Evolutionary conservation across 1,140 invertebrate genomes (phyloP), one percentile per base, ranked within the genome.

Genomic region (Plutomurus gul): DNA sequence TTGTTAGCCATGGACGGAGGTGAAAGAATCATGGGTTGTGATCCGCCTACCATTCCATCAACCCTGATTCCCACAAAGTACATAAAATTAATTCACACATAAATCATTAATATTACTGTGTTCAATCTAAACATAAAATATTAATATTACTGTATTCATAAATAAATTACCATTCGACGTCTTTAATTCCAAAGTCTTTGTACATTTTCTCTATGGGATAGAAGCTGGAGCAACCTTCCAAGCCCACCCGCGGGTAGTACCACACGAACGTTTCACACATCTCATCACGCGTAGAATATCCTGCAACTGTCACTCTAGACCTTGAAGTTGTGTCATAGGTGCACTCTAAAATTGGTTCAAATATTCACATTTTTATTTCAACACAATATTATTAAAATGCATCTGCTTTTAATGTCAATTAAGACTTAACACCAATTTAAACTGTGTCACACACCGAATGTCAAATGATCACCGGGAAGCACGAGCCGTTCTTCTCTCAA

Each of bases 401-500:
- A 76, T 10, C 43, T 18, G 7, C 7, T 4, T 27, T 11, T 76
- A n/a, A 7, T 11, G 36, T 22, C 8, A 11, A 10, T 11, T 39
- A 39, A 27, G 36, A 8, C 10, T 10, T 10, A 11, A 72, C 40
- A 18, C 18, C 8, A 10, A 7, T 8, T n/a, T 33, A 11, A 10
- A 27, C n/a, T 16, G 8, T 60, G 25, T 36, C 13, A 11, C 30
- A 8, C 43, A 81, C 80, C 81, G 16, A 65, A 36, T 13, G 78
- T 77, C 13, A 80, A 27, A n/a, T 80, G 78, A 49, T 82, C 81
- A 33, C 81, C 81, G 18, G 36, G 37, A 4, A 77, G 47, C 16
- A 91, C 88, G 84, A 89, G 89, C 79, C 89, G 89, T 13, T 90
- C 89, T 79, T 88, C 87, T 80, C 88, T 88, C 22, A 92, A 85